Base-by-base conservation (phyloP, 2,113 vertebrate genomes). In the Leptodactylus fuscus region DNA sequence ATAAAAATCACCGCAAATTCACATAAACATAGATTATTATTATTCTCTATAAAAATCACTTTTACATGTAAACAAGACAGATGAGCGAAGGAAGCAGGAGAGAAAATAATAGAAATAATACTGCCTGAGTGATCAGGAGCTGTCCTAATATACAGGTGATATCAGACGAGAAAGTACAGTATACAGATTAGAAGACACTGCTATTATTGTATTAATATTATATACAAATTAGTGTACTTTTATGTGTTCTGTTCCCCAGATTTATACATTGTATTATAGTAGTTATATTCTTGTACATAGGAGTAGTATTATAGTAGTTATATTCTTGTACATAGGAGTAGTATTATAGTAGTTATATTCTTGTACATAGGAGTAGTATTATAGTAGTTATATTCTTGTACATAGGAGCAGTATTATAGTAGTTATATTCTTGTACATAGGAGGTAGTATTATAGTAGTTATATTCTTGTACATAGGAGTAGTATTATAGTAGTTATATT, bases 311-410 rank as follows among this genome's bases (percentile, higher is more conserved):
- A 51, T 51, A 51, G 49, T 51, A 51, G 49, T 1, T 51, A 51
- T 51, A 51, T 51, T 51, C 49, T 51, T 51, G 49, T 51, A 51
- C 3, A 51, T 51, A 51, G 49, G 10, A 15, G 55, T 10, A 60
- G 55, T 27, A 60, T 60, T 60, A 27, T 60, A 62, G 58, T 62
- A 62, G 58, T 62, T 62, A 62, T 29, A 62, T 29, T 29, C 58
- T 29, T 62, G 24, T 62, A 62, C 11, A 62, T 62, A 62, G 58
- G 58, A 11, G 58, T 13, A 62, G 58, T 62, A 29, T 62, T 29
- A 62, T 62, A 62, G 58, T 62, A 29, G 24, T 29, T 29, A 62
- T 62, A 62, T 62, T 62, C 24, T 62, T 62, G 58, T 62, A 62
- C 11, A 62, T 62, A 62, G 58, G 24, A 12, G 58, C 58, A 62